phyloP scores from a whole-genome alignment of 1,140 invertebrate genomes.

The Aphelinus certus region DNA sequence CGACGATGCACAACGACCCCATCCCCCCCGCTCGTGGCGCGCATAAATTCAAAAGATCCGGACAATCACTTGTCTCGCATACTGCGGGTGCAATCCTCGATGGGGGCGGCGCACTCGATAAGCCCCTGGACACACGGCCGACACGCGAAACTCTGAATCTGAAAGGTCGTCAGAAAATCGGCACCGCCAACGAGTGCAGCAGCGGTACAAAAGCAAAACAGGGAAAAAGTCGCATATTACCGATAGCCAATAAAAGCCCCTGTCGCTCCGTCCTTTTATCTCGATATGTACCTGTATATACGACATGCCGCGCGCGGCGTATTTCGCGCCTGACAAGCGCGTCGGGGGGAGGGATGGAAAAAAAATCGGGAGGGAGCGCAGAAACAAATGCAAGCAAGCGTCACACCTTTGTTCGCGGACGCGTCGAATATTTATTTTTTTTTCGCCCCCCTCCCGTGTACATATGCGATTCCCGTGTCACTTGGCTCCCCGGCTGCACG shows the following conservation, averaged over 20 bases:
- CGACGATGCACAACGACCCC: too few relatives aligned
- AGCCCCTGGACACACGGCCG: not conserved
- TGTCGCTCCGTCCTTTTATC: conserved; percentile 57
- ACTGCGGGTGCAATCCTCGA: conserved; percentile 7
- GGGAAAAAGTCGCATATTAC: conserved; percentile 42
- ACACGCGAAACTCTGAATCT: conserved; percentile 13
- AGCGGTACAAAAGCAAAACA: not conserved
- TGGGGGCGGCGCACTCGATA: not conserved
- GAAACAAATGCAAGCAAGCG: not conserved
- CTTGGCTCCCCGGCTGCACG: not conserved
- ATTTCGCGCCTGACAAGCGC: conserved; percentile 52
- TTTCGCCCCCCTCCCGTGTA: too few relatives aligned
- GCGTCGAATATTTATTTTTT: conserved; percentile 2
- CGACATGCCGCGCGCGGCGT: conserved; percentile 44
- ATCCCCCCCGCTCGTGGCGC: too few relatives aligned
- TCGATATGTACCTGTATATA: conserved; percentile 43
- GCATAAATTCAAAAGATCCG: conserved; percentile 22
- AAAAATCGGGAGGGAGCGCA: conserved; percentile 3
- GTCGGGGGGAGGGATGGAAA: conserved; percentile 35
- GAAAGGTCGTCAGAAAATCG: conserved; percentile 30
- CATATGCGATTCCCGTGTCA: conserved; percentile 6
- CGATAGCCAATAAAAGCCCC: conserved; percentile 56
- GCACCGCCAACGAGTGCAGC: not conserved
- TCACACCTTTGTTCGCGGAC: not conserved
- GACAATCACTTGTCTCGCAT: not conserved